These are phyloP conservation scores for Gari tellinella DNA, from an alignment of 2,888 invertebrate genomes.

Conservation along the genomic window DNA sequence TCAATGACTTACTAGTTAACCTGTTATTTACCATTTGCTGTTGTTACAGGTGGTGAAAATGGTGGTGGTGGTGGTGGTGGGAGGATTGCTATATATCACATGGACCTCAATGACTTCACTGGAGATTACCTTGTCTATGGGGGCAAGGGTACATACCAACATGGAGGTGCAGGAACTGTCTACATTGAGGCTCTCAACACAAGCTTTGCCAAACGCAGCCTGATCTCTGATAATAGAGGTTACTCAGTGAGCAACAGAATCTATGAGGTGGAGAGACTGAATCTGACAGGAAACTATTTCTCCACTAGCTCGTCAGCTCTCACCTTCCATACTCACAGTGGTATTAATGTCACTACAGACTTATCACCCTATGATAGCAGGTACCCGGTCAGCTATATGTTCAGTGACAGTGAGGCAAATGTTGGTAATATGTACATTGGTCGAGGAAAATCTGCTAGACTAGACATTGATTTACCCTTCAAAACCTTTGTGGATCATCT, in stretches of 20 bases:
- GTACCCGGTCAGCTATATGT: conserved; percentile 43
- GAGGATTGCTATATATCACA: conserved; percentile 75
- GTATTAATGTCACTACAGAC: conserved; percentile 54
- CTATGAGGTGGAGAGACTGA: conserved; percentile 63
- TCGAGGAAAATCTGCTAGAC: conserved; percentile 14
- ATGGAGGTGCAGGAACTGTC: conserved; percentile 73
- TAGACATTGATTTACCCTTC: conserved; percentile 63
- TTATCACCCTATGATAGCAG: conserved; percentile 15
- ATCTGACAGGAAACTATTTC: conserved; percentile 43
- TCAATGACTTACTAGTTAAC: conserved; percentile 71
- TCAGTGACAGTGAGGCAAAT: conserved; percentile 33
- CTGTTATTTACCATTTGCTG: no score
- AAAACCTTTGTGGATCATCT: conserved; percentile 67
- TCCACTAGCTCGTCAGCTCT: conserved; percentile 2
- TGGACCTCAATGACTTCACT: conserved; percentile 64
- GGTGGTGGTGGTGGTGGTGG: conserved; percentile 77
- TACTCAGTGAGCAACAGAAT: conserved; percentile 60
- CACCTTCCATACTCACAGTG: conserved; percentile 53
- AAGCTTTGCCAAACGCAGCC: conserved; percentile 28
- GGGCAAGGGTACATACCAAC: conserved; percentile 60
- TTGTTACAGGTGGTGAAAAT: conserved; percentile 54
- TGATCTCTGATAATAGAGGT: conserved; percentile 66
- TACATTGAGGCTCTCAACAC: conserved; percentile 52
- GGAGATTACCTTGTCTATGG: conserved; percentile 69
- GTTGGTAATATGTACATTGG: conserved; percentile 38